These are phyloP conservation scores for Temnothorax longispinosus DNA, from an alignment of 1,140 invertebrate genomes.

Conservation along the genomic window DNA sequence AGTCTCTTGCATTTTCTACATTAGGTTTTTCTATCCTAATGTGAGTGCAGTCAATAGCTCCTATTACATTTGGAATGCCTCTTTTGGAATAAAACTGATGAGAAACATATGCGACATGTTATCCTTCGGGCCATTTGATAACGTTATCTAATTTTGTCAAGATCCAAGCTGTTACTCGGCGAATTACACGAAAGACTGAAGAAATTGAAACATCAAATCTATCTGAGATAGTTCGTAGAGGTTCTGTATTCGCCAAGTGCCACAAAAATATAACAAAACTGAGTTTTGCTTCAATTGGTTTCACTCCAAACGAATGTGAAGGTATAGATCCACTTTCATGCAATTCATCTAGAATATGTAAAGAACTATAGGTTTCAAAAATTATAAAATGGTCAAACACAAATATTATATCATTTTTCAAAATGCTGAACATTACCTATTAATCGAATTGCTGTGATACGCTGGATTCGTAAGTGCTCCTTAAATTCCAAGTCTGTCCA, in stretches of 20 bases:
- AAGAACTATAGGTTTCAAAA: background rate
- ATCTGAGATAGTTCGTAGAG: constrained; percentile 4
- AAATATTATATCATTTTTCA: background rate
- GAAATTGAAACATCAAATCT: background rate
- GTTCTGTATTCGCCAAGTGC: background rate
- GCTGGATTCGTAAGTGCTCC: background rate
- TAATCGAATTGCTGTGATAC: background rate
- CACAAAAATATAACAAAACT: constrained; percentile 15
- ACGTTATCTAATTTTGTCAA: constrained; percentile 6
- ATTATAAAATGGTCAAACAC: background rate
- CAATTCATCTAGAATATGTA: constrained; percentile 21
- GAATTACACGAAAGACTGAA: constrained; percentile 1
- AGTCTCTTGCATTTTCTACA: background rate
- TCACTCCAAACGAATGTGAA: constrained; percentile 3
- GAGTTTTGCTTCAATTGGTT: constrained; percentile 3
- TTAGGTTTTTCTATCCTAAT: background rate
- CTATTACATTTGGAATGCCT: background rate
- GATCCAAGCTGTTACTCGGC: background rate
- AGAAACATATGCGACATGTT: background rate
- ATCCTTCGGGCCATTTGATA: background rate
- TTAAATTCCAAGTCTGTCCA: constrained; percentile 7
- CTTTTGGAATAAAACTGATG: background rate
- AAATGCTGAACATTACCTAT: constrained; percentile 8
- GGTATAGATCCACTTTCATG: constrained; percentile 7
- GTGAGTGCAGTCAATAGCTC: background rate